A percentile compares a stretch with the other conserved stretches of the same genome.
These are phyloP conservation scores for Pyxicephalus adspersus DNA, from an alignment of 2,113 vertebrate species.

Conservation along the genomic window DNA sequence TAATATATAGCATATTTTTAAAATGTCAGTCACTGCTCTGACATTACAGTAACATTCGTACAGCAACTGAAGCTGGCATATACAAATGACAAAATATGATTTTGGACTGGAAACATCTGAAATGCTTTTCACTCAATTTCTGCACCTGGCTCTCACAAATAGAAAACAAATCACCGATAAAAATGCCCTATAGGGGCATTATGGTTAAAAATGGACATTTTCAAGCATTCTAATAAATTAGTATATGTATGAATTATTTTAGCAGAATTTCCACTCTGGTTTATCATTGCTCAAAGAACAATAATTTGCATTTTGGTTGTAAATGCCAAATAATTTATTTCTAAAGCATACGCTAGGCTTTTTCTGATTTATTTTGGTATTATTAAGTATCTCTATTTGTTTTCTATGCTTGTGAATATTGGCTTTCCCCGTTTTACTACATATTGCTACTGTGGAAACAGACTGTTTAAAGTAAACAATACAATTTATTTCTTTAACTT, in stretches of 20 bases:
- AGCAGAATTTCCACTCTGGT: background rate
- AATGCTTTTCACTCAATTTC: conserved; percentile 13
- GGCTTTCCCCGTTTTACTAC: background rate
- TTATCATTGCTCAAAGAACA: conserved; percentile 19
- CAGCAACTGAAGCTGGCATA: background rate
- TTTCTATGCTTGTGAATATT: background rate
- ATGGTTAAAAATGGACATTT: conserved; percentile 4
- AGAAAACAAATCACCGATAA: conserved; percentile 1
- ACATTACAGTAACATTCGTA: background rate
- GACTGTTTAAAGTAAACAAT: background rate
- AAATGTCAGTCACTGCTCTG: too few relatives aligned
- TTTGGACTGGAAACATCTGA: conserved; percentile 6
- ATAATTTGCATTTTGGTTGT: conserved; percentile 16
- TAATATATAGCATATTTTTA: too few relatives aligned
- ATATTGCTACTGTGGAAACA: background rate
- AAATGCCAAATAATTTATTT: conserved; percentile 17
- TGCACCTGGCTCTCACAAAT: background rate
- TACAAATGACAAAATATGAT: conserved; percentile 13
- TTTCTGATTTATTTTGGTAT: conserved; percentile 26
- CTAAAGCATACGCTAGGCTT: background rate
- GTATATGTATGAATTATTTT: conserved; percentile 14
- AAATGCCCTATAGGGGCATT: conserved; percentile 17
- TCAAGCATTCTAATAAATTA: conserved; percentile 1
- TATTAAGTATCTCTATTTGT: conserved; percentile 29
- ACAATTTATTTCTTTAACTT: too few relatives aligned